These are phyloP conservation scores for Drosophila parvula DNA, from an alignment of 1,140 invertebrate genomes.

Conservation along the genomic window DNA sequence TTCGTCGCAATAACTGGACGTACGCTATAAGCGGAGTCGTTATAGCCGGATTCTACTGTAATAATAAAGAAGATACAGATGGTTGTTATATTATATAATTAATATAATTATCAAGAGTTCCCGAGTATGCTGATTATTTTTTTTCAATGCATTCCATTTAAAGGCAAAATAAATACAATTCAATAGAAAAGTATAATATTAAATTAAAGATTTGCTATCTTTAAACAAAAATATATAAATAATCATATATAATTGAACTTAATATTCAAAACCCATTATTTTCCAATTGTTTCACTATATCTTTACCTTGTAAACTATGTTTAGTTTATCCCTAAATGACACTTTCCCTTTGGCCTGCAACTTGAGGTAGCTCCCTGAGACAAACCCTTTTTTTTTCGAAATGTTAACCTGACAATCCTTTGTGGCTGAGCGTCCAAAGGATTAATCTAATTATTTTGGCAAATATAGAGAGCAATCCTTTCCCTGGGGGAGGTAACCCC, in stretches of 20 bases:
- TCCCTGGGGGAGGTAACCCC: slow-evolving; percentile 10
- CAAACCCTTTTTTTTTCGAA: not conserved
- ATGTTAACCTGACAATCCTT: not conserved
- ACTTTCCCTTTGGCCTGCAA: not conserved
- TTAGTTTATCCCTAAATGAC: not conserved
- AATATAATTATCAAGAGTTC: no score
- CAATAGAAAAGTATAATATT: no score
- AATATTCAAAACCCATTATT: not conserved
- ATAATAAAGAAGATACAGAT: no score
- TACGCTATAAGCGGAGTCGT: no score
- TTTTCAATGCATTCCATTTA: no score
- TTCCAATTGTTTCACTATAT: not conserved
- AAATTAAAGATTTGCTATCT: not conserved
- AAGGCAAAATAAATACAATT: no score
- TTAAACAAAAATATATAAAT: not conserved
- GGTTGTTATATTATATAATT: no score
- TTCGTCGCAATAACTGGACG: no score
- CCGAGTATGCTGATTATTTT: no score
- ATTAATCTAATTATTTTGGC: slow-evolving; percentile 82
- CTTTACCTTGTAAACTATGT: not conserved
- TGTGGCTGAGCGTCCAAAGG: slow-evolving; percentile 26
- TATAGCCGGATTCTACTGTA: no score
- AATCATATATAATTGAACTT: not conserved
- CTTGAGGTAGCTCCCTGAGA: not conserved
- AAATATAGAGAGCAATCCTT: slow-evolving; percentile 76